Conservation (phyloP, 2,888 invertebrate genomes). For the Rhagonycha fulva region DNA sequence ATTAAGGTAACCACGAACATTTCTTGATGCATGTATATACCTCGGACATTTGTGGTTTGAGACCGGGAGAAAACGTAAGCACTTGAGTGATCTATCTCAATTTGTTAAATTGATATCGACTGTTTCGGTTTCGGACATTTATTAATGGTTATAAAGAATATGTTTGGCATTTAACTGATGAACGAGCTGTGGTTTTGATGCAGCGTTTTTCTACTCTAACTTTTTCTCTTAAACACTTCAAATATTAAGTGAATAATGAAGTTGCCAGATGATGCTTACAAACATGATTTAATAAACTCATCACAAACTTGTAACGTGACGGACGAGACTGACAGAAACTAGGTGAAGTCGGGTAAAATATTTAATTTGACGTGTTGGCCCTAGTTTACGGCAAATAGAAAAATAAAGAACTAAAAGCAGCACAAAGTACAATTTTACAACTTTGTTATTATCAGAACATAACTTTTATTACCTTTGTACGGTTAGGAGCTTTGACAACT, state of each 20-base stretch:
- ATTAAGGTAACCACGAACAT: slow-evolving; percentile 10
- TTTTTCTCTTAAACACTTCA: background rate
- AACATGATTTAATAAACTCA: background rate
- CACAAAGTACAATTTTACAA: slow-evolving; percentile 22
- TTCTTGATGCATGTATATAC: slow-evolving; percentile 16
- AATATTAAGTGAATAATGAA: slow-evolving; percentile 5
- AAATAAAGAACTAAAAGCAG: background rate
- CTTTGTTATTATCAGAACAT: slow-evolving; percentile 21
- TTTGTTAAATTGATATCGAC: slow-evolving; percentile 43
- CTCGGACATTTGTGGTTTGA: slow-evolving; percentile 20
- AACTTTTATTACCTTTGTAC: slow-evolving; percentile 17
- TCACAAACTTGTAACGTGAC: background rate
- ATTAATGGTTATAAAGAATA: slow-evolving; percentile 28
- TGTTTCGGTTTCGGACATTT: slow-evolving; percentile 30
- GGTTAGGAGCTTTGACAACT: slow-evolving; percentile 15
- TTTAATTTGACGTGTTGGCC: background rate
- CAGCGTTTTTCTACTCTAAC: background rate
- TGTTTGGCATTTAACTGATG: slow-evolving; percentile 12
- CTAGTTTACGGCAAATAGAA: background rate
- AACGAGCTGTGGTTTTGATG: slow-evolving; percentile 10
- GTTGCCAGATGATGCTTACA: background rate
- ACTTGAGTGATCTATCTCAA: slow-evolving; percentile 39
- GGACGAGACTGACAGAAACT: background rate
- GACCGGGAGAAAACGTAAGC: slow-evolving; percentile 18
- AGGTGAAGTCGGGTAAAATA: background rate